Evolutionary conservation across 2,797 vertebrate species (phyloP), one percentile per base, ranked within the genome.

Genomic region (Urophycis tenuis): DNA sequence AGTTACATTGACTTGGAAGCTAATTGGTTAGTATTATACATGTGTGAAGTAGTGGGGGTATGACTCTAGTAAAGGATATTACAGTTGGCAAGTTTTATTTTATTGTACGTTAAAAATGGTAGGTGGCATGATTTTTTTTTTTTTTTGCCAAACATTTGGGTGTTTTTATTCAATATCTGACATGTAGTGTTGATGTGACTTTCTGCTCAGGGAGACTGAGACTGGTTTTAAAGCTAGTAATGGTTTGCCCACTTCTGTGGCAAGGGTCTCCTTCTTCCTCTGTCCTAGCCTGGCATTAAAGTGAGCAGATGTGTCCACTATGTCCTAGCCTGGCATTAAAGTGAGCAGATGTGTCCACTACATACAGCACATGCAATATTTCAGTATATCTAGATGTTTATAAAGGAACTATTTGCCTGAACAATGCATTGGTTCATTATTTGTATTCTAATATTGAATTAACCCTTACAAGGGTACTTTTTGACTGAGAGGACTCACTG

Each of bases 181-280:
- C 89, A 87, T 86, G 85, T 89, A 85, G 85, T 89, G 80, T 89
- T 89, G 89, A 87, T 86, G 88, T 91, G 87, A 89, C 84, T 90
- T 91, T 90, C 86, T 91, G 87, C 91, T 92, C 91, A 91, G 91
- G 89, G 90, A 92, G 88, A 88, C 88, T 88, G 88, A 88, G 85
- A 86, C 91, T 88, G 81, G 91, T 87, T 89, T 88, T 86, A 45
- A 69, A 33, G 31, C 31, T 19, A 70, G 22, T 71, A 19, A 71
- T 71, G n/a, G 41, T 25, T 53, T 85, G 53, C 45, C 53, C 76
- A 78, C 81, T 34, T 30, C 83, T n/a, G 83, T 35, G 79, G 84
- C 82, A 86, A 88, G 85, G 81, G 85, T 87, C 85, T 85, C 81
- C 85, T 89, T 90, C 80, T 77, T 80, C 77, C 83, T 82, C 72